Evolutionary conservation across 1,140 invertebrate species (phyloP), one percentile per base, ranked within the genome.

Genomic region (Drosophila tsacasi): DNA sequence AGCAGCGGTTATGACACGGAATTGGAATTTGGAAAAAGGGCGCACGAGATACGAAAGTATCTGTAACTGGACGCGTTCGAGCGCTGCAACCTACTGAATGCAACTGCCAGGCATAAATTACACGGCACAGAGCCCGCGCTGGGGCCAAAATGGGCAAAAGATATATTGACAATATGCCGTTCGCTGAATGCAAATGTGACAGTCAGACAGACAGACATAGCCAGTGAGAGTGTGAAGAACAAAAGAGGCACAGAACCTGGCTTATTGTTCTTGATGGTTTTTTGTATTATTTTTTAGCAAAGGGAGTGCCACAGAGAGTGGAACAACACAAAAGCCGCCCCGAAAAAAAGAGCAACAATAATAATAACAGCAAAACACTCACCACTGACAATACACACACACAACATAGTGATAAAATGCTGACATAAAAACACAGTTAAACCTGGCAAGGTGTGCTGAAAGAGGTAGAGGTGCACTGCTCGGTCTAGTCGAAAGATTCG

Each of bases 361-460:
- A 77, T 61, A 69, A 60, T 47, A 77, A 71, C 61, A 69, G 66
- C 67, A 61, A 67, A 63, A 77, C 76, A 78, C 64, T 65, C 69
- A 75, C 57, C 57, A 49, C 46, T 27, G 21, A 30, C 27, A 49
- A 65, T 40, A 76, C 61, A 13, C 66, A 71, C 50, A 37, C 12
- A 37, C 35, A 37, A 37, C 35, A 30, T 10, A 15, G 59, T 52
- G 40, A 72, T 73, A 73, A 90, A 89, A 69, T 73, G 64, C 80
- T 81, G 78, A 89, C 85, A 89, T 79, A 67, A 90, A 90, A 90
- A 79, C 79, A 89, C 81, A 81, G 85, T 89, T 89, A 81, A 71
- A 61, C 42, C 62, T 49, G 55, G 49, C 58, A 52, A 65, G 44
- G 25, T 46, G 47, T 40, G 25, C 27, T 49, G 35, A 39, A 37